These are phyloP conservation scores for Himalopsyche kuldschensis DNA, from an alignment of 2,888 invertebrate species.

Conservation along the genomic window DNA sequence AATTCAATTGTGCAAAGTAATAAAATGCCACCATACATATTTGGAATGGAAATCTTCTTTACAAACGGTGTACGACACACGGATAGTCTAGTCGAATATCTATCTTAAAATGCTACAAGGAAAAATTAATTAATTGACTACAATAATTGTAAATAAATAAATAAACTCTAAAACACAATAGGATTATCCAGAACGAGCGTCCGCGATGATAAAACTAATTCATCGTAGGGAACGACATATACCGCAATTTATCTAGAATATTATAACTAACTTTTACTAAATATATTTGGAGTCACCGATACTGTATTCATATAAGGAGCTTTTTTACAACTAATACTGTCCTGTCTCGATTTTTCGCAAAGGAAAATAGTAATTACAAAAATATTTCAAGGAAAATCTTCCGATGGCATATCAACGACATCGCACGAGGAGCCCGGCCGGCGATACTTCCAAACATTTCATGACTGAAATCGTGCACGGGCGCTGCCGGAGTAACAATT, in stretches of 20 bases:
- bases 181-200: background rate
- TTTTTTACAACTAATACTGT: background rate
- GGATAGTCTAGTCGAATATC: background rate
- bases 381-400: background rate
- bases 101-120: background rate
- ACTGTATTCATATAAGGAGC: background rate
- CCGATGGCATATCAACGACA: background rate
- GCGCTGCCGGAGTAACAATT: no score
- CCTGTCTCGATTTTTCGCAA: background rate
- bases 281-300: conserved; percentile 6
- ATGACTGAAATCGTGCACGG: no score
- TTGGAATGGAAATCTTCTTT: background rate
- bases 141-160: background rate
- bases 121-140: background rate
- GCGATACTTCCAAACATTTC: background rate
- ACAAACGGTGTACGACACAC: background rate
- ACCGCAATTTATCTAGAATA: background rate
- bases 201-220: background rate
- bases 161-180: conserved; percentile 1
- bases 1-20: background rate
- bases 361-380: background rate
- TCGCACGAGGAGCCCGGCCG: background rate
- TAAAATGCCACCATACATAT: background rate
- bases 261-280: background rate
- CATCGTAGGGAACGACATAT: background rate